Evolutionary conservation across 2,797 vertebrate genomes (phyloP).

Genomic region (Myiothlypis chrysogaster): DNA sequence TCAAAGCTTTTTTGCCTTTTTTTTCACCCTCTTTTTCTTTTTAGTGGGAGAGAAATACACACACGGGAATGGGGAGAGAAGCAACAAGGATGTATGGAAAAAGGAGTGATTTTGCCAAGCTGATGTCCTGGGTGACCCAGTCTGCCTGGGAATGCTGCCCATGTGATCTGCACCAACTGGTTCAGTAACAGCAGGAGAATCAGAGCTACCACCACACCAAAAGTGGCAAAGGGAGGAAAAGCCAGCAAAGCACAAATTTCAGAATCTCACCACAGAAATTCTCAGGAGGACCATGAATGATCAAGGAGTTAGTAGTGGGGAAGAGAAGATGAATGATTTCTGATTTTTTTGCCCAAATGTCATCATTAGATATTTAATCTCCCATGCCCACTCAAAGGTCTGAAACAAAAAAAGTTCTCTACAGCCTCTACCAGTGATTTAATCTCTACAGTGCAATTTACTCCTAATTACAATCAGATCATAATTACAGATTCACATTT

Average conservation of each 20-base stretch:
- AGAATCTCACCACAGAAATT: neutral
- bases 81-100: neutral
- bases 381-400: neutral
- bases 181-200: slow-evolving; percentile 29
- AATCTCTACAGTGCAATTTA: neutral
- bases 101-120: slow-evolving; percentile 74
- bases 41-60: neutral
- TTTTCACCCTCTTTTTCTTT: rapidly evolving
- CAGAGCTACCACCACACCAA: slow-evolving; percentile 50
- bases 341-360: neutral
- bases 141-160: slow-evolving; percentile 61
- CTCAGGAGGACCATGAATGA: neutral
- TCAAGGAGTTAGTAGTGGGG: neutral
- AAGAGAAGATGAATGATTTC: neutral
- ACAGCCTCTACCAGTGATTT: neutral
- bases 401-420: neutral
- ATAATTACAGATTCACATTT: neutral
- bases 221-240: slow-evolving; percentile 39
- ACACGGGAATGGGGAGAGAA: neutral
- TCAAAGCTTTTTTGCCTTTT: slow-evolving; percentile 35
- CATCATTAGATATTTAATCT: neutral
- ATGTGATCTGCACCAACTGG: slow-evolving; percentile 56
- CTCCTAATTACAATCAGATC: neutral
- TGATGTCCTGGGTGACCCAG: slow-evolving; percentile 61
- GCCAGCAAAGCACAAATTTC: slow-evolving; percentile 51